These are phyloP conservation scores for Drosophila mettleri DNA, from an alignment of 2,888 invertebrate genomes.

Conservation along the genomic window DNA sequence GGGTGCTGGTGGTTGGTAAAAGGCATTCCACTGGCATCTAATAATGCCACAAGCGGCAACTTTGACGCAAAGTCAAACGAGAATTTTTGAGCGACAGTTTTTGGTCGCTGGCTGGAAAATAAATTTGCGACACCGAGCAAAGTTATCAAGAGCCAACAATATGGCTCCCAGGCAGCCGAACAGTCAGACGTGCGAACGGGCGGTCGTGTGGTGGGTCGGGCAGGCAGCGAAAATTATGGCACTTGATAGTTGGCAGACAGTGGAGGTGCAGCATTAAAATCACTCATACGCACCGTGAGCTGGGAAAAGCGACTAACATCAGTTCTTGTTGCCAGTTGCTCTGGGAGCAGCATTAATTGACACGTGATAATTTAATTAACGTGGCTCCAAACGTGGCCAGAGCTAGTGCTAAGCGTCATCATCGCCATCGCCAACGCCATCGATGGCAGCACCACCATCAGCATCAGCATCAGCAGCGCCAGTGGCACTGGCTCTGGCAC, in stretches of 20 bases:
- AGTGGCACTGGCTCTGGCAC: neutral
- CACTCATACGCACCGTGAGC: slow-evolving; percentile 60
- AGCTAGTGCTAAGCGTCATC: slow-evolving; percentile 51
- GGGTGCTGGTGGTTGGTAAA: neutral
- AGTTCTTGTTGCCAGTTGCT: slow-evolving; percentile 46
- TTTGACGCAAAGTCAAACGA: slow-evolving; percentile 66
- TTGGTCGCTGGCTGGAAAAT: slow-evolving; percentile 41
- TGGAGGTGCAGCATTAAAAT: slow-evolving; percentile 52
- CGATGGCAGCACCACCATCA: slow-evolving; percentile 27
- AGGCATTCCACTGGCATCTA: slow-evolving; percentile 28
- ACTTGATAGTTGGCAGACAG: slow-evolving; percentile 53
- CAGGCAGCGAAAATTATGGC: slow-evolving; percentile 56
- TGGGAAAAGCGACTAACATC: slow-evolving; percentile 29
- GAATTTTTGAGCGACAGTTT: slow-evolving; percentile 63
- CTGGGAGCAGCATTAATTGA: slow-evolving; percentile 70
- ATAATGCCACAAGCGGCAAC: slow-evolving; percentile 60
- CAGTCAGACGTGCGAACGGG: slow-evolving; percentile 9
- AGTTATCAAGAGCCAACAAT: slow-evolving; percentile 46
- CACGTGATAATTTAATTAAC: slow-evolving; percentile 79
- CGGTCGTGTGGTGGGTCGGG: neutral
- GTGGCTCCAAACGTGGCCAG: slow-evolving; percentile 71
- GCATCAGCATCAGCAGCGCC: slow-evolving; percentile 11
- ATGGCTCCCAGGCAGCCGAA: slow-evolving; percentile 29
- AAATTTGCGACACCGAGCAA: slow-evolving; percentile 38
- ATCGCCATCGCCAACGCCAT: slow-evolving; percentile 45